Conservation (phyloP, 2,888 invertebrate genomes). For the Hesperia comma region DNA sequence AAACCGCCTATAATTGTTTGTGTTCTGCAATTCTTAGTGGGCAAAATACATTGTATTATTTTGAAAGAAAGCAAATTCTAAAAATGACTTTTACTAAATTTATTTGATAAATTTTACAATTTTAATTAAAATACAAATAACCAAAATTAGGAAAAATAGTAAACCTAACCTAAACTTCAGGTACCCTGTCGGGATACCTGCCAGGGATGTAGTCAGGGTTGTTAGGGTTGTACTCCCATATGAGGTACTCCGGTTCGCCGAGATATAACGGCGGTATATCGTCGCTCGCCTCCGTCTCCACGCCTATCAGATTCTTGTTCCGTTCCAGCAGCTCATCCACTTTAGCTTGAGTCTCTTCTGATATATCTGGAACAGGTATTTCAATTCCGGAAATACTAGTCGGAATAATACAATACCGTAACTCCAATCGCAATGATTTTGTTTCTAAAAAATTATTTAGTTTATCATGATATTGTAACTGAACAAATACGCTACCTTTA, state of each 20-base stretch:
- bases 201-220: conserved; percentile 75
- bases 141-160: not conserved
- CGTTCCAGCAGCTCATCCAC: conserved; percentile 75
- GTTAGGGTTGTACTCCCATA: conserved; percentile 80
- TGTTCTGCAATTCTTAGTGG: too few species aligned
- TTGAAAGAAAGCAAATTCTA: too few species aligned
- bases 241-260: conserved; percentile 77
- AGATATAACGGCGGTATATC: conserved; percentile 77
- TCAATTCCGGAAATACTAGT: too few species aligned
- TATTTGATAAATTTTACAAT: too few species aligned
- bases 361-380: conserved; percentile 65
- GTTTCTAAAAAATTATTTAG: too few species aligned
- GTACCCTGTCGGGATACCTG: conserved; percentile 67
- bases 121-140: not conserved
- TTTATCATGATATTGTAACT: too few species aligned
- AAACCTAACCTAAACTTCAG: conserved; percentile 60
- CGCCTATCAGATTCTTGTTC: conserved; percentile 67
- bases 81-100: too few species aligned
- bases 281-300: conserved; percentile 70
- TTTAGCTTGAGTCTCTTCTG: conserved; percentile 66
- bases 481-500: too few species aligned
- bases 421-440: too few species aligned
- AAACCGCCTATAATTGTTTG: too few species aligned
- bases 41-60: too few species aligned
- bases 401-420: too few species aligned